phyloP scores from a whole-genome alignment of 2,888 invertebrate species.

The Alentia gelatinosa region DNA sequence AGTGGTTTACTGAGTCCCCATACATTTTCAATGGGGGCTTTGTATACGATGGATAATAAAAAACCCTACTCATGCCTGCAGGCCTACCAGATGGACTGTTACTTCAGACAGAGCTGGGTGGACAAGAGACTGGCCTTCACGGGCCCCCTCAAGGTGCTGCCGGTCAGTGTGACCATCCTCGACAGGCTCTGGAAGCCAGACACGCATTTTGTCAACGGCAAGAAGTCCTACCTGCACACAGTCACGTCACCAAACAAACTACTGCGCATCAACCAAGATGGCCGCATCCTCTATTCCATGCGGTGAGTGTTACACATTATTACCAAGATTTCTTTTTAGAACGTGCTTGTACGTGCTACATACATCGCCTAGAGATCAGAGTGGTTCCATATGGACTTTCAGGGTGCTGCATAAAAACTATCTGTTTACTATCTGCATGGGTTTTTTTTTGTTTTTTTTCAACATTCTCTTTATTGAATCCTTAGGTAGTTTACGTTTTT shows the following conservation, averaged over 20 bases:
- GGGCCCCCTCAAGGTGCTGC: slow-evolving; percentile 64
- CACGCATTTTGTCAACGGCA: slow-evolving; percentile 91
- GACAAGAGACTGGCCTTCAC: slow-evolving; percentile 67
- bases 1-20: too few relatives aligned
- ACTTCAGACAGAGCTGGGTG: slow-evolving; percentile 69
- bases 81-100: slow-evolving; percentile 69
- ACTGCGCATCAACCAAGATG: slow-evolving; percentile 92
- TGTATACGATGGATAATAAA: too few relatives aligned
- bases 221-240: slow-evolving; percentile 95
- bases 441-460: too few relatives aligned
- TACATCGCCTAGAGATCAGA: too few relatives aligned
- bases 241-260: slow-evolving; percentile 97
- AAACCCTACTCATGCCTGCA: slow-evolving; percentile 45
- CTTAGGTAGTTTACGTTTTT: too few relatives aligned
- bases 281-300: slow-evolving; percentile 95
- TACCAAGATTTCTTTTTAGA: too few relatives aligned
- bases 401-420: too few relatives aligned
- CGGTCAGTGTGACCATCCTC: slow-evolving; percentile 71
- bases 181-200: slow-evolving; percentile 76
- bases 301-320: slow-evolving; percentile 85
- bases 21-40: too few relatives aligned
- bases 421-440: too few relatives aligned
- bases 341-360: too few relatives aligned
- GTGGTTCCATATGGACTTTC: too few relatives aligned
- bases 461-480: too few relatives aligned